These are phyloP conservation scores for Heliconius aoede DNA, from an alignment of 2,888 invertebrate genomes.

Conservation along the genomic window DNA sequence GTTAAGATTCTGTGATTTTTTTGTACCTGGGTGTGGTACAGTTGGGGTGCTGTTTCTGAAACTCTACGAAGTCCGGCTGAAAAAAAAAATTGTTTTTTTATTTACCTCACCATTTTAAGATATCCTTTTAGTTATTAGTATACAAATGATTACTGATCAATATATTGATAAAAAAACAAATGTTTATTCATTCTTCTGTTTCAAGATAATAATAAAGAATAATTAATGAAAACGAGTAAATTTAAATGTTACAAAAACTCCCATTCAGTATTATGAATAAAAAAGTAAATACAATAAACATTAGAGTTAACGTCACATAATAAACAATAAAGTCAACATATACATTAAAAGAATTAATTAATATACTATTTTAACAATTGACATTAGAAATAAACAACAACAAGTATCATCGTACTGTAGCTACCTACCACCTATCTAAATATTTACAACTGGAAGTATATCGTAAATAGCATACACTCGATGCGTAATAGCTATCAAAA, in stretches of 20 bases:
- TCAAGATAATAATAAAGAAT: background rate
- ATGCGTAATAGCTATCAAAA: slow-evolving; percentile 39
- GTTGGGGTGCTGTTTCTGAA: slow-evolving; percentile 61
- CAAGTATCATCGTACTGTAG: slow-evolving; percentile 3
- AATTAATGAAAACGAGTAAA: background rate
- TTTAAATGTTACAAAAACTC: background rate
- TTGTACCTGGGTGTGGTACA: slow-evolving; percentile 74
- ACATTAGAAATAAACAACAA: slow-evolving; percentile 2
- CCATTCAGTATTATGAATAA: background rate
- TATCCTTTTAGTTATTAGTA: slow-evolving; percentile 1
- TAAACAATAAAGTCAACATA: background rate
- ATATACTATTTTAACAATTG: background rate
- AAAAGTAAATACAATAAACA: background rate
- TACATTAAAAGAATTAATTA: background rate
- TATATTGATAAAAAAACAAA: background rate
- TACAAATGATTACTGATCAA: background rate
- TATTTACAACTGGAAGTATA: slow-evolving; percentile 16
- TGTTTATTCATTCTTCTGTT: background rate
- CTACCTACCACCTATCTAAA: background rate
- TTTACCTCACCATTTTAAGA: slow-evolving; percentile 41
- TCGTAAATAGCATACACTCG: slow-evolving; percentile 20
- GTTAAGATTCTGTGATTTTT: slow-evolving; percentile 78
- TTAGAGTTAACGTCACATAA: background rate
- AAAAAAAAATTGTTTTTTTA: slow-evolving; percentile 58
- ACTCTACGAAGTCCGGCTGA: slow-evolving; percentile 70